Evolutionary conservation across 2,888 invertebrate genomes (phyloP).

Genomic region (Tuberolachnus salignus): DNA sequence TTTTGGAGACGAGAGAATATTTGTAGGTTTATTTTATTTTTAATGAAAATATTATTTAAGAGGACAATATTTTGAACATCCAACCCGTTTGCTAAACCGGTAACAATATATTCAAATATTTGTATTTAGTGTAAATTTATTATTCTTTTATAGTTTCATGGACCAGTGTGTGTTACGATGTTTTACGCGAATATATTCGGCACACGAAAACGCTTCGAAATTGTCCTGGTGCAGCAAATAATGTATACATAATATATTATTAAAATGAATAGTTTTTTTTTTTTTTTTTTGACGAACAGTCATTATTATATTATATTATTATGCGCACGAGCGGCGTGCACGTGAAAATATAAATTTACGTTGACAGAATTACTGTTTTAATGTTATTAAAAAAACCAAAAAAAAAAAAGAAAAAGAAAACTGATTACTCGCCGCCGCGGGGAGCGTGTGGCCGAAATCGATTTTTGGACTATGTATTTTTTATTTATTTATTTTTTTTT

Average conservation of each 20-base stretch:
- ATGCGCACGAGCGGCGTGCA: too few species aligned
- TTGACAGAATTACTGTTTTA: slow-evolving; percentile 35
- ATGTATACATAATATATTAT: background rate
- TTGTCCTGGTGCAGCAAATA: background rate
- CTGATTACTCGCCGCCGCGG: background rate
- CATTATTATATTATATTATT: too few species aligned
- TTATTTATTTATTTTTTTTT: background rate
- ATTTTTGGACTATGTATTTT: slow-evolving; percentile 9
- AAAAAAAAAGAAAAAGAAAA: background rate
- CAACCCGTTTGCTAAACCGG: too few species aligned
- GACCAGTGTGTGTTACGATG: too few species aligned
- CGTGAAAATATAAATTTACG: slow-evolving; percentile 21
- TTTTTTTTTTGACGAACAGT: background rate
- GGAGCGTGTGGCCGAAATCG: slow-evolving; percentile 22
- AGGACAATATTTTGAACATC: too few species aligned
- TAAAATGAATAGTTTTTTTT: background rate
- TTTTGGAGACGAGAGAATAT: too few species aligned
- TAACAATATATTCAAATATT: too few species aligned
- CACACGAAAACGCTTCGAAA: background rate
- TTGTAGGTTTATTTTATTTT: too few species aligned
- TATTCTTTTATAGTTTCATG: too few species aligned
- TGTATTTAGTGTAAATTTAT: too few species aligned
- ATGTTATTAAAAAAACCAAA: slow-evolving; percentile 30
- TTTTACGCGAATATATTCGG: too few species aligned
- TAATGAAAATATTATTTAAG: too few species aligned